These are phyloP conservation scores for Uria aalge DNA, from an alignment of 2,113 vertebrate genomes.

Conservation along the genomic window DNA sequence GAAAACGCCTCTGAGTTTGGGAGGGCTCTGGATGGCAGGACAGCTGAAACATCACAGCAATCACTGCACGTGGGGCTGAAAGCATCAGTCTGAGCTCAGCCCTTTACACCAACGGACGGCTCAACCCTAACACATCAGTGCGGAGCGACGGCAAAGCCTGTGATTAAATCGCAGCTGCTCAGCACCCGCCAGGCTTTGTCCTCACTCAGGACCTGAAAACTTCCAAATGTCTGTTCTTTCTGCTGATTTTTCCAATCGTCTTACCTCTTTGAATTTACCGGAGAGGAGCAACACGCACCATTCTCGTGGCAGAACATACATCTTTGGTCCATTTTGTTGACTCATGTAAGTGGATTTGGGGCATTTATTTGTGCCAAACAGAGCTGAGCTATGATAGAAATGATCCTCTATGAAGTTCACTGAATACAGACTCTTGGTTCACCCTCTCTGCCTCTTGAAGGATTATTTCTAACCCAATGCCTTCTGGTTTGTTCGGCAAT, in stretches of 20 bases:
- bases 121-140: background rate
- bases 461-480: background rate
- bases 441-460: background rate
- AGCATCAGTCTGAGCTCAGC: background rate
- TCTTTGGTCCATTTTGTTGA: background rate
- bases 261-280: background rate
- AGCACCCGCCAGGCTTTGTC: background rate
- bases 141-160: background rate
- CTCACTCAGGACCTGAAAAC: background rate
- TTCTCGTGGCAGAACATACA: background rate
- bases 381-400: background rate
- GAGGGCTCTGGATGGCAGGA: background rate
- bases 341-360: background rate
- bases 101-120: background rate
- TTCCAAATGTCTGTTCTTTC: background rate
- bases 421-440: background rate
- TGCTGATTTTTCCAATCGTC: background rate
- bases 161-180: background rate
- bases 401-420: background rate
- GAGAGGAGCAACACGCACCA: background rate
- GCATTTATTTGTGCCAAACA: background rate
- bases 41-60: background rate
- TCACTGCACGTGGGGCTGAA: rapidly evolving
- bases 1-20: background rate
- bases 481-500: background rate